Percentiles rank a stretch among this genome's conserved stretches.
These are phyloP conservation scores for Syngnathus acus DNA, from an alignment of 2,797 vertebrate species.

Conservation along the genomic window DNA sequence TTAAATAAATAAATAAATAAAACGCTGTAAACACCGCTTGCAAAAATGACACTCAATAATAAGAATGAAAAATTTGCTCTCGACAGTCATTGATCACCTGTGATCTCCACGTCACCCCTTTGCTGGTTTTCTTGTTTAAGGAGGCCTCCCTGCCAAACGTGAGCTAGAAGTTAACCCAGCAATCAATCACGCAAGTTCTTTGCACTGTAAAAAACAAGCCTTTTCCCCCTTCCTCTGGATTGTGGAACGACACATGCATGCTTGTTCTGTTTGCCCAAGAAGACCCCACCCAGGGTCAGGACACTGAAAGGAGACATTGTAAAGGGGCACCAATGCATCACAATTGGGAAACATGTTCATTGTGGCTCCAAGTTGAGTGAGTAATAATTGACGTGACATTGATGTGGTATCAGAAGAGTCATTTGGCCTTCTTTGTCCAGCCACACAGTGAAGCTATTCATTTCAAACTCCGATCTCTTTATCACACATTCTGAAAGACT, in stretches of 20 bases:
- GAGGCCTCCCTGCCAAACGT: not conserved
- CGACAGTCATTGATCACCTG: not conserved
- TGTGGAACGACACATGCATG: constrained; percentile 2
- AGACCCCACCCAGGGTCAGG: constrained; percentile 39
- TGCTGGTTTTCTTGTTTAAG: constrained; percentile 5
- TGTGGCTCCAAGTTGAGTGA: constrained; percentile 6
- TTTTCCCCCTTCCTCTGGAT: not conserved
- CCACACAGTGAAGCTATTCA: constrained; percentile 18
- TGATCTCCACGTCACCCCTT: constrained; percentile 1
- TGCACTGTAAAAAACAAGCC: constrained; percentile 7
- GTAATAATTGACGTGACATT: constrained; percentile 29
- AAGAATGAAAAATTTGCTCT: constrained; percentile 7
- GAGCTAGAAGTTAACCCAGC: constrained; percentile 14
- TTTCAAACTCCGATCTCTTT: not conserved
- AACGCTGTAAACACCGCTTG: not conserved
- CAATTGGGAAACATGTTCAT: constrained; percentile 38
- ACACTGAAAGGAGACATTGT: constrained; percentile 20
- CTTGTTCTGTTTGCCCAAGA: constrained; percentile 37
- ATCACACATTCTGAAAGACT: not conserved
- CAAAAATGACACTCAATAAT: not conserved
- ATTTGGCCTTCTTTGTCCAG: constrained; percentile 22
- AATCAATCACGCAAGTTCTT: constrained; percentile 26
- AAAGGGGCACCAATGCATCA: constrained; percentile 6
- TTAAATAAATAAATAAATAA: not conserved
- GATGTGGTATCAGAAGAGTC: constrained; percentile 13